phyloP scores from a whole-genome alignment of 2,797 vertebrate genomes.

The Trematomus bernacchii region DNA sequence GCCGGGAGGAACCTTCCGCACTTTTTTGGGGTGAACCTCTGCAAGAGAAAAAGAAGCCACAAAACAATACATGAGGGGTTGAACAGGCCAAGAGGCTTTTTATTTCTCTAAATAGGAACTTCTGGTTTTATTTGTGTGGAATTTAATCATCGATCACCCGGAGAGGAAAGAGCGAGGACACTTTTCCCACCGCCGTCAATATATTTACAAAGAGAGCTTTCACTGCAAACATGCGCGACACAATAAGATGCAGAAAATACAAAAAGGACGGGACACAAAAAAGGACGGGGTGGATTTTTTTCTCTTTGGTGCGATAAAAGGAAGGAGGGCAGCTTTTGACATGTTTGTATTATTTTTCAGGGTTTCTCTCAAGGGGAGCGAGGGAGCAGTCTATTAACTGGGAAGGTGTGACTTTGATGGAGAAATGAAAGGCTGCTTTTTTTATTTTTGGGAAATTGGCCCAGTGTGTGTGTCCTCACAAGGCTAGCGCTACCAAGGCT shows the following conservation, averaged over 20 bases:
- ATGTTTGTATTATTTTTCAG: slow-evolving; percentile 67
- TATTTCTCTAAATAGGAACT: slow-evolving; percentile 26
- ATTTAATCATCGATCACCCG: slow-evolving; percentile 57
- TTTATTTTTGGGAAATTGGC: slow-evolving; percentile 27
- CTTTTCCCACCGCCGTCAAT: slow-evolving; percentile 30
- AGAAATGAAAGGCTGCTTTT: slow-evolving; percentile 63
- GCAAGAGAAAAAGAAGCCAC: slow-evolving; percentile 67
- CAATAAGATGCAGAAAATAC: slow-evolving; percentile 42
- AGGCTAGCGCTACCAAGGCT: slow-evolving; percentile 75
- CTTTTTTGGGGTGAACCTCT: slow-evolving; percentile 97
- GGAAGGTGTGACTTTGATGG: slow-evolving; percentile 78
- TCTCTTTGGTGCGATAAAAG: slow-evolving; percentile 39
- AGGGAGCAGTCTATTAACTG: slow-evolving; percentile 61
- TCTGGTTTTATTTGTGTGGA: slow-evolving; percentile 37
- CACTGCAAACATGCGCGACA: slow-evolving; percentile 42
- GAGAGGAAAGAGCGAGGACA: slow-evolving; percentile 41
- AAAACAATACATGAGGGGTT: slow-evolving; percentile 49
- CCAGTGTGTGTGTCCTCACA: slow-evolving; percentile 52
- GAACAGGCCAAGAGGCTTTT: slow-evolving; percentile 37
- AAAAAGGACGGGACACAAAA: slow-evolving; percentile 42
- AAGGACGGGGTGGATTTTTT: slow-evolving; percentile 28
- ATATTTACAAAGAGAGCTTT: slow-evolving; percentile 56
- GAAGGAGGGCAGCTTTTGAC: slow-evolving; percentile 49
- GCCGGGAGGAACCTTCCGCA: slow-evolving; percentile 96
- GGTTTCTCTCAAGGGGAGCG: slow-evolving; percentile 68